Percentiles rank a stretch among this genome's conserved stretches.
Conservation (phyloP, 2,888 invertebrate genomes). For the Callimorpha dominula region DNA sequence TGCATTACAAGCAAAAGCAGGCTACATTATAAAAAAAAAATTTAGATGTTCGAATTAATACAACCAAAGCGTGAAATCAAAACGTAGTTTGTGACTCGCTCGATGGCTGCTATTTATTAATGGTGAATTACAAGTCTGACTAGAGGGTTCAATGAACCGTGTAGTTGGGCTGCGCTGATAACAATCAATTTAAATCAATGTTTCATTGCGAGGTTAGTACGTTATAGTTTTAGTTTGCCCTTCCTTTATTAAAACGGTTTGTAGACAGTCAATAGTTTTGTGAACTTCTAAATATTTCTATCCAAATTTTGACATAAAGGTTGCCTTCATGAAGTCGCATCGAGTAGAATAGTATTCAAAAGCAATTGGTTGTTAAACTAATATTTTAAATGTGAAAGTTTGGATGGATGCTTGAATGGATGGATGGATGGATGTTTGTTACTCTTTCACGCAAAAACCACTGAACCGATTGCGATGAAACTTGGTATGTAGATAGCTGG, state of each 20-base stretch:
- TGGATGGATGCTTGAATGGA: too few species aligned
- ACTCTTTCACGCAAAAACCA: too few species aligned
- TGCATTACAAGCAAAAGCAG: too few species aligned
- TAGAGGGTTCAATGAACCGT: conserved; percentile 49
- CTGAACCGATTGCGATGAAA: too few species aligned
- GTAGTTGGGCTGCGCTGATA: conserved; percentile 47
- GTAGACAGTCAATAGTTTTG: background rate
- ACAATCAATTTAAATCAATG: conserved; percentile 50
- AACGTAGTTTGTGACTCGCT: conserved; percentile 32
- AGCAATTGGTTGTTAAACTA: too few species aligned
- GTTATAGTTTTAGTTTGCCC: background rate
- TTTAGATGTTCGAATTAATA: conserved; percentile 18
- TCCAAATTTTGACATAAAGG: too few species aligned
- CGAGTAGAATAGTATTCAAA: too few species aligned
- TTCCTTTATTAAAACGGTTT: conserved; percentile 1
- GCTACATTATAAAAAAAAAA: background rate
- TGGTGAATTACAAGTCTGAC: conserved; percentile 30
- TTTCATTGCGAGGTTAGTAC: conserved; percentile 18
- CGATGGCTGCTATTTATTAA: conserved; percentile 37
- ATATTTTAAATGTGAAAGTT: too few species aligned
- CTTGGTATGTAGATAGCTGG: too few species aligned
- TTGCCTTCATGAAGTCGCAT: too few species aligned
- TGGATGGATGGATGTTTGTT: too few species aligned
- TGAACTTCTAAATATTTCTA: too few species aligned
- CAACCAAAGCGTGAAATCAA: conserved; percentile 38